Conservation (phyloP, 2,113 vertebrate genomes). For the Globicephala melas region DNA sequence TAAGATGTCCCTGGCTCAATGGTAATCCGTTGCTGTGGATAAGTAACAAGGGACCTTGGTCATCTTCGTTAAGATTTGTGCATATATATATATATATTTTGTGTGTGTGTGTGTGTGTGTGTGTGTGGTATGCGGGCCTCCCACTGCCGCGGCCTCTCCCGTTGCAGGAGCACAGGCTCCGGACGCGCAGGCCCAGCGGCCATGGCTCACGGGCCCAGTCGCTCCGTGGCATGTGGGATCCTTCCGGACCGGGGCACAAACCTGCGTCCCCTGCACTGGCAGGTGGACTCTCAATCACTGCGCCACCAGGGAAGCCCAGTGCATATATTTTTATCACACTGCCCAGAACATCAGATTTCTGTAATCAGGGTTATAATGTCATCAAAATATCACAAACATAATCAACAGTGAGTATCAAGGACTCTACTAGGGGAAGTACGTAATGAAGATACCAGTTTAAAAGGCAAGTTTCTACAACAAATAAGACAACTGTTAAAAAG, state of each 20-base stretch:
- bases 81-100: neutral
- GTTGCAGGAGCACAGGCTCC: no score
- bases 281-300: no score
- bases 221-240: no score
- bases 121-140: no score
- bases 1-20: constrained; percentile 94
- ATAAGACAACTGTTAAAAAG: neutral
- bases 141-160: no score
- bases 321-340: neutral
- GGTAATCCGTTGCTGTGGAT: constrained; percentile 89
- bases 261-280: no score
- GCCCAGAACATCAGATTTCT: neutral
- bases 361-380: neutral
- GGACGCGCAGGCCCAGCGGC: no score
- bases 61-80: constrained; percentile 20
- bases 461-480: neutral
- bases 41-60: constrained; percentile 35
- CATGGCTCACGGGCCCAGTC: no score
- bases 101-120: no score
- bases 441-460: neutral
- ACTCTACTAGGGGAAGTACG: neutral
- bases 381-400: constrained; percentile 9
- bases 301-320: neutral
- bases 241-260: no score
- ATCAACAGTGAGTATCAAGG: neutral